phyloP scores from a whole-genome alignment of 1,140 invertebrate genomes.

The Cataglyphis hispanica region DNA sequence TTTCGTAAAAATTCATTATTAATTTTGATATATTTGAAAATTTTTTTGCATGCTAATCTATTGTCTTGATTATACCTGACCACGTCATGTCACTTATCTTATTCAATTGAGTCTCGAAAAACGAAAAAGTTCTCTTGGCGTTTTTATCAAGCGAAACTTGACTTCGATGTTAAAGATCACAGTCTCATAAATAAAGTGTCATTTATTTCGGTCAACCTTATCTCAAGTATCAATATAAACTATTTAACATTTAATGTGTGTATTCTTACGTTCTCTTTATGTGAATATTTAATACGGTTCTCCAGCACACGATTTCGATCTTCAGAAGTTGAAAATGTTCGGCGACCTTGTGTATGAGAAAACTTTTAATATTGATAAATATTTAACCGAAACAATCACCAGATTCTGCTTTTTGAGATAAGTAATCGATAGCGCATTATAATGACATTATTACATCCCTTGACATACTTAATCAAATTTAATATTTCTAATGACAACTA shows the following conservation, averaged over 20 bases:
- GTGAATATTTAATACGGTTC: constrained; percentile 15
- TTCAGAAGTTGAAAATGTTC: neutral
- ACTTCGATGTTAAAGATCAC: constrained; percentile 11
- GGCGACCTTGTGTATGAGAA: neutral
- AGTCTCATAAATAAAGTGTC: constrained; percentile 15
- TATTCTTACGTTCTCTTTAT: neutral
- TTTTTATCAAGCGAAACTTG: neutral
- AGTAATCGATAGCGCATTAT: neutral
- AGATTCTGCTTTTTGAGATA: neutral
- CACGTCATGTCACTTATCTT: neutral
- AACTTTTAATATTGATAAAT: neutral
- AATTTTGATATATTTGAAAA: neutral
- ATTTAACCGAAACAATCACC: constrained; percentile 1
- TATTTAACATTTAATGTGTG: constrained; percentile 26
- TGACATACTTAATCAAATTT: neutral
- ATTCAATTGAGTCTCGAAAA: neutral
- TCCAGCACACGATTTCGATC: neutral
- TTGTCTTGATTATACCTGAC: neutral
- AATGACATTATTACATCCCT: constrained; percentile 15
- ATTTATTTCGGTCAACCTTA: constrained; percentile 13
- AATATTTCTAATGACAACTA: neutral
- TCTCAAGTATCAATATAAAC: neutral
- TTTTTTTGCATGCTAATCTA: neutral
- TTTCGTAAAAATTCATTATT: neutral
- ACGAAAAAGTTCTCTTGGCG: neutral